Base-by-base conservation (phyloP, 1,140 invertebrate species). In the Dreissena rostriformis region DNA sequence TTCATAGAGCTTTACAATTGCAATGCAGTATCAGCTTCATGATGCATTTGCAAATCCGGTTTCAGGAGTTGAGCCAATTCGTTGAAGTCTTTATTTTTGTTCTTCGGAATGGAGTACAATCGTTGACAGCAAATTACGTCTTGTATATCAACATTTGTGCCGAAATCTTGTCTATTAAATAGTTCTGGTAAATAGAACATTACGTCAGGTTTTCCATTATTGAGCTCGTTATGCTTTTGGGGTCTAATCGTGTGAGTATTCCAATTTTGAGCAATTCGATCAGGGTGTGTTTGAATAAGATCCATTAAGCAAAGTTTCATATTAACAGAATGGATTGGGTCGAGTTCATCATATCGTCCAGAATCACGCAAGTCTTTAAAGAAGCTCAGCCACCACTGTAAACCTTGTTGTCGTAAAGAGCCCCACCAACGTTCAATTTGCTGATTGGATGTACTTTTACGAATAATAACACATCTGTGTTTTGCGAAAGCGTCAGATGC, bases 301-400 rank as follows among this genome's bases (percentile, higher is more conserved):
- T 75, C 11, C 19, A 75, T 61, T 17, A 61, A 75, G 29, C 52
- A 57, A 55, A 75, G 61, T 15, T 75, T 75, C 39, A 73, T 22
- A 73, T 73, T 73, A 5, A 6, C 71, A 24, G 7, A 73, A 49
- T 73, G 71, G 17, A 75, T 61, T 22, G 73, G 73, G 26, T 75
- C 55, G 24, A 75, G 4, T n/a, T 75, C 73, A 12, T 75, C 24
- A 12, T 2, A 75, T 8, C 52, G 73, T 1, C 73, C 7, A 75
- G 73, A 75, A 57, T 57, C 52, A 63, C 73, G 73, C 73, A 75
- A 75, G 10, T 75, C 73, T 26, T 75, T 57, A 63, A 75, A 75
- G 73, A 75, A 51, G 49, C 22, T 29, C 29, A 66, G 11, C 75
- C 52, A 75, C 52, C 73, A 75, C 12, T 75, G 53, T 63, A 75